phyloP scores from a whole-genome alignment of 2,888 invertebrate species.

The Chaetogeoica ovagalla region DNA sequence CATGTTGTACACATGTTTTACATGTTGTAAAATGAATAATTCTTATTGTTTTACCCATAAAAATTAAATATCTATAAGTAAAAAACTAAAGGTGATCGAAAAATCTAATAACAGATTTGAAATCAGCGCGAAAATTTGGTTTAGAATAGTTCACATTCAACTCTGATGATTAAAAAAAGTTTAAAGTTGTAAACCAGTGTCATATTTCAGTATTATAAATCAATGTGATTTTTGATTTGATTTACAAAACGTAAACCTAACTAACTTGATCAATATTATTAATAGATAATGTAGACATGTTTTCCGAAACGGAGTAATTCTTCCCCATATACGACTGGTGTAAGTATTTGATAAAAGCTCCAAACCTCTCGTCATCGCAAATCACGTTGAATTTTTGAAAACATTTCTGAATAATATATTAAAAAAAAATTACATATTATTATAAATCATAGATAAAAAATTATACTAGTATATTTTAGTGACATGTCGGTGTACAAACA shows the following conservation, averaged over 20 bases:
- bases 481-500: no score
- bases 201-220: no score
- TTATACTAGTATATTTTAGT: neutral
- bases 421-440: neutral
- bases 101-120: no score
- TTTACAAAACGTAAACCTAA: constrained; percentile 52
- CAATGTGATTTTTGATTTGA: constrained; percentile 54
- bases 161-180: no score
- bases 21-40: no score
- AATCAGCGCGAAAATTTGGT: no score
- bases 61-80: no score
- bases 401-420: constrained; percentile 45
- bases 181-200: no score
- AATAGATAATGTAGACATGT: constrained; percentile 60
- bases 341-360: constrained; percentile 54
- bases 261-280: constrained; percentile 66
- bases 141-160: no score
- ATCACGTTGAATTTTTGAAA: constrained; percentile 52
- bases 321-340: constrained; percentile 61
- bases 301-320: constrained; percentile 58
- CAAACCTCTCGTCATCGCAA: constrained; percentile 52
- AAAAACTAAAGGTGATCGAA: no score
- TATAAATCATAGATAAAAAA: neutral
- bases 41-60: no score
- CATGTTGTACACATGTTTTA: no score